Conservation (phyloP, 2,888 invertebrate species). For the Coleophora flavipennella region DNA sequence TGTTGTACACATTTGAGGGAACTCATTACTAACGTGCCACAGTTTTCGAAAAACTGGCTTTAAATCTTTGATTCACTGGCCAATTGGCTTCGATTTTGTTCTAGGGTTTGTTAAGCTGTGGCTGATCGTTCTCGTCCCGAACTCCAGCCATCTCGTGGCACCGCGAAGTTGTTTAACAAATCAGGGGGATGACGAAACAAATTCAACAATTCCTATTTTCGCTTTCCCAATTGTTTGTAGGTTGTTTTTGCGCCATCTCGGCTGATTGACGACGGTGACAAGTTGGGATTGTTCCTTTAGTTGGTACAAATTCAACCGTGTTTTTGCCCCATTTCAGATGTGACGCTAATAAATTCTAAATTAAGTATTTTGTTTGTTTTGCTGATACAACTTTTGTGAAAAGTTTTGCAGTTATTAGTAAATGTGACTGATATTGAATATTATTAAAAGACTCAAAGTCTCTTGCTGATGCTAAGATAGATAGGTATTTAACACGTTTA, state of each 20-base stretch:
- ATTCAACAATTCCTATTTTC: constrained; percentile 35
- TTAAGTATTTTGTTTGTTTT: constrained; percentile 1
- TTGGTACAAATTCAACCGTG: constrained; percentile 19
- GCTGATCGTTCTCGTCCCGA: constrained; percentile 7
- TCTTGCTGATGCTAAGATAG: too few relatives aligned
- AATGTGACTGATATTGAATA: too few relatives aligned
- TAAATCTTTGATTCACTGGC: neutral
- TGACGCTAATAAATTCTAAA: constrained; percentile 3
- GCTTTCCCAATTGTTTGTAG: constrained; percentile 31
- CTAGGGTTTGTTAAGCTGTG: constrained; percentile 5
- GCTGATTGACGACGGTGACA: constrained; percentile 32
- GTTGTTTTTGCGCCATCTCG: constrained; percentile 25
- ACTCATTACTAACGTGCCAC: constrained; percentile 20
- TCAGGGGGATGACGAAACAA: constrained; percentile 33
- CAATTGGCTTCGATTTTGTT: neutral
- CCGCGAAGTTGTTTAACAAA: constrained; percentile 29
- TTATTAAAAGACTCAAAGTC: too few relatives aligned
- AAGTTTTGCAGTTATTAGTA: too few relatives aligned
- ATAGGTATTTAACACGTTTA: too few relatives aligned
- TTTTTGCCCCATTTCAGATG: constrained; percentile 16
- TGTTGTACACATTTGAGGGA: constrained; percentile 25
- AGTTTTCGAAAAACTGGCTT: constrained; percentile 1
- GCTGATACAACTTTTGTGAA: neutral
- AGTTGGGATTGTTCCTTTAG: constrained; percentile 27
- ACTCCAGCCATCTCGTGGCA: constrained; percentile 21